Conservation (phyloP, 1,140 invertebrate species). For the Apocrypta bakeri region DNA sequence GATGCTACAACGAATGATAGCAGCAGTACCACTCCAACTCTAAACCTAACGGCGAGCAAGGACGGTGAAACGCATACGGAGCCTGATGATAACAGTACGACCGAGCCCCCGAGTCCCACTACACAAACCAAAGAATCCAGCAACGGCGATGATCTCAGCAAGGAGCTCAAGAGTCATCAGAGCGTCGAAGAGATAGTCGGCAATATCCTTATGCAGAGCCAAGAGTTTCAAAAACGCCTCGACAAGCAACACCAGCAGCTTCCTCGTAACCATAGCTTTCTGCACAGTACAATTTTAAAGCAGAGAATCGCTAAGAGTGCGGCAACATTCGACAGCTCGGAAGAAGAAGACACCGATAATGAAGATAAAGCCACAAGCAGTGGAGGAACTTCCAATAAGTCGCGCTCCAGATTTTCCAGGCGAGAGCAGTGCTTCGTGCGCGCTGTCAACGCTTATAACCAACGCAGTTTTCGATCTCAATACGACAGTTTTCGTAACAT, state of each 20-base stretch:
- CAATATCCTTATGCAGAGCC: slow-evolving; percentile 87
- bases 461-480: slow-evolving; percentile 57
- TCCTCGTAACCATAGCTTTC: not conserved
- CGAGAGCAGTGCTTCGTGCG: slow-evolving; percentile 60
- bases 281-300: slow-evolving; percentile 71
- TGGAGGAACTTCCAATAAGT: slow-evolving; percentile 15
- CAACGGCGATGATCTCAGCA: slow-evolving; percentile 52
- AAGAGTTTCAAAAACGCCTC: slow-evolving; percentile 86
- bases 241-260: slow-evolving; percentile 72
- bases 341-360: slow-evolving; percentile 74
- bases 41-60: not conserved
- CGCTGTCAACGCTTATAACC: slow-evolving; percentile 66
- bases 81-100: not conserved
- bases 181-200: slow-evolving; percentile 87
- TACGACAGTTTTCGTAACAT: slow-evolving; percentile 65
- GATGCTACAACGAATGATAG: not conserved
- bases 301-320: slow-evolving; percentile 71
- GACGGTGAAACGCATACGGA: not conserved
- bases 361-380: slow-evolving; percentile 42
- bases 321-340: slow-evolving; percentile 65
- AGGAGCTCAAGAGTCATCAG: slow-evolving; percentile 65
- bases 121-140: slow-evolving; percentile 44
- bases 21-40: not conserved
- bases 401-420: slow-evolving; percentile 42
- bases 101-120: not conserved